These are phyloP conservation scores for Coreoperca whiteheadi DNA, from an alignment of 2,113 vertebrate species.

Conservation along the genomic window DNA sequence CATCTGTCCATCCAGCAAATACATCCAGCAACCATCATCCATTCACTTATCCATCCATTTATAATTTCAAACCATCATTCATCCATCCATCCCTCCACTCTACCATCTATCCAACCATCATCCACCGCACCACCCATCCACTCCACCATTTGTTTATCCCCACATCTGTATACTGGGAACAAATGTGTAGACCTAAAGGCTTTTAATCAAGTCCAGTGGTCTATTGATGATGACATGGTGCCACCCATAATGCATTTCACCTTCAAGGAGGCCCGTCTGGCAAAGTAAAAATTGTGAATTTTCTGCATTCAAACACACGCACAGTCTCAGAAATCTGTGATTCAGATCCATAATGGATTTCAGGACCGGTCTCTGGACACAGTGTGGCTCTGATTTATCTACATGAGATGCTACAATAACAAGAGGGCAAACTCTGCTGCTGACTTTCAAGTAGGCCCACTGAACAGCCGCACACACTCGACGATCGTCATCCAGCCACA, in stretches of 20 bases:
- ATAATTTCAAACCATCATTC: background rate
- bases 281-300: conserved; percentile 19
- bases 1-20: background rate
- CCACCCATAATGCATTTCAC: conserved; percentile 52
- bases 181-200: background rate
- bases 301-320: background rate
- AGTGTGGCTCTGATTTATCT: conserved; percentile 55
- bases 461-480: background rate
- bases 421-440: conserved; percentile 39
- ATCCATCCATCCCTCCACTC: background rate
- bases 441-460: conserved; percentile 48
- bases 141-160: no score
- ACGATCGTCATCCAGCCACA: conserved; percentile 40
- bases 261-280: conserved; percentile 13
- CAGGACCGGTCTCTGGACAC: conserved; percentile 5
- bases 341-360: conserved; percentile 57
- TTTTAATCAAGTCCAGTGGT: background rate
- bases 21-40: background rate
- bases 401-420: conserved; percentile 53
- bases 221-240: conserved; percentile 18
- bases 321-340: conserved; percentile 10
- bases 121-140: background rate
- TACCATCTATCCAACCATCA: no score
- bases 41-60: background rate
- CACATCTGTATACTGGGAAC: background rate